phyloP scores from a whole-genome alignment of 2,113 vertebrate species.

The Psittacara wagleri region DNA sequence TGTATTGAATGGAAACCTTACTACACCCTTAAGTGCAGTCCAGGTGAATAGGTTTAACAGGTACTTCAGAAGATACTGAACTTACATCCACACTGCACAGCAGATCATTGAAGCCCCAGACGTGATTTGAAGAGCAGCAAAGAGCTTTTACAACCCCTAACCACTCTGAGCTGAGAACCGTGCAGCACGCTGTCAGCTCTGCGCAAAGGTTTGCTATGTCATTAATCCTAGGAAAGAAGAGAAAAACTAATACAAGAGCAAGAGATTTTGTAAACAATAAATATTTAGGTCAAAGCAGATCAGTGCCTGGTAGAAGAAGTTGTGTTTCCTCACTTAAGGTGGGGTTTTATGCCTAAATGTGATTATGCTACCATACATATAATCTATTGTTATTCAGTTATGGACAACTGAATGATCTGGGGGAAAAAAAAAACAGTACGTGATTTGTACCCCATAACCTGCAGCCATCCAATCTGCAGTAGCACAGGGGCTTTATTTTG shows the following conservation, averaged over 20 bases:
- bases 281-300: neutral
- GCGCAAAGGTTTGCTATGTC: constrained; percentile 74
- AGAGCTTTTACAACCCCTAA: constrained; percentile 73
- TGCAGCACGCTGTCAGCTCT: constrained; percentile 74
- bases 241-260: neutral
- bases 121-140: constrained; percentile 78
- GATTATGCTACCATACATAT: fast-evolving
- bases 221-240: constrained; percentile 61
- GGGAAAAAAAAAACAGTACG: fast-evolving
- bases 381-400: fast-evolving
- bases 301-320: neutral
- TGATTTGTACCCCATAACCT: neutral
- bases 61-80: neutral
- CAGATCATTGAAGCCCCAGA: constrained; percentile 78
- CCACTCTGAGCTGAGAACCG: constrained; percentile 74
- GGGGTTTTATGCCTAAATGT: no score
- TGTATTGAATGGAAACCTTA: neutral
- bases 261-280: neutral
- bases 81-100: constrained; percentile 80
- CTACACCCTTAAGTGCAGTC: fast-evolving
- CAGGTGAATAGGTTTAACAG: neutral
- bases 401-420: neutral
- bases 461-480: neutral
- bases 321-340: neutral
- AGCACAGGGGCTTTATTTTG: no score